These are phyloP conservation scores for Dolichotis patagonum DNA, from an alignment of 2,113 vertebrate genomes.

Conservation along the genomic window DNA sequence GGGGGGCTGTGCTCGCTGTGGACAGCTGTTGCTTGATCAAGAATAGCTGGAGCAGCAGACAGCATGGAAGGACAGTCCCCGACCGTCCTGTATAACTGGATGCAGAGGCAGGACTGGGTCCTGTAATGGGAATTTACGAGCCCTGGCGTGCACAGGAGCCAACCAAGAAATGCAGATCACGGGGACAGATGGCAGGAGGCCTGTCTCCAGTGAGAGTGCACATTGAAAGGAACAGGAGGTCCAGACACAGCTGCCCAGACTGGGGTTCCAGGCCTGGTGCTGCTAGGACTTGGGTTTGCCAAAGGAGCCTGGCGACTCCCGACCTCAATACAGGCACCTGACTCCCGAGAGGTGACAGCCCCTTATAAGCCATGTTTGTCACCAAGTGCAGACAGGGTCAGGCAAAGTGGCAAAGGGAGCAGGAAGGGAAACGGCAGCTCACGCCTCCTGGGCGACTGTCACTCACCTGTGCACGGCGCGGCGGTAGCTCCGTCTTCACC, in stretches of 20 bases:
- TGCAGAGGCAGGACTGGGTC: background rate
- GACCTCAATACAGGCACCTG: background rate
- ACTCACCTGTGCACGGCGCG: background rate
- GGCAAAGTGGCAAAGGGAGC: background rate
- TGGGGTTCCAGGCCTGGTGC: background rate
- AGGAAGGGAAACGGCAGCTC: background rate
- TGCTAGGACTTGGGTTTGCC: background rate
- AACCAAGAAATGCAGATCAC: background rate
- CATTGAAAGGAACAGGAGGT: background rate
- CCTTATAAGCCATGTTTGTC: background rate
- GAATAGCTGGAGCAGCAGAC: background rate
- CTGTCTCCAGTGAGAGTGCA: background rate
- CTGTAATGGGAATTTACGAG: background rate
- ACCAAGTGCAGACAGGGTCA: background rate
- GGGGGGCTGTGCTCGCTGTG: background rate
- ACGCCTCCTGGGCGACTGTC: background rate
- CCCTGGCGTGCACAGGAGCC: background rate
- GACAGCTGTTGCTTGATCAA: constrained; percentile 53
- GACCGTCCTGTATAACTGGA: background rate
- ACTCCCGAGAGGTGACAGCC: background rate
- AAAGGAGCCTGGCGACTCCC: background rate
- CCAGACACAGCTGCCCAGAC: no score
- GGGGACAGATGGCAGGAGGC: background rate
- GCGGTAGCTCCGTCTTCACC: background rate
- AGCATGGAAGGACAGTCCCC: background rate